phyloP scores from a whole-genome alignment of 2,797 vertebrate species.

The Sandelia bainsii region DNA sequence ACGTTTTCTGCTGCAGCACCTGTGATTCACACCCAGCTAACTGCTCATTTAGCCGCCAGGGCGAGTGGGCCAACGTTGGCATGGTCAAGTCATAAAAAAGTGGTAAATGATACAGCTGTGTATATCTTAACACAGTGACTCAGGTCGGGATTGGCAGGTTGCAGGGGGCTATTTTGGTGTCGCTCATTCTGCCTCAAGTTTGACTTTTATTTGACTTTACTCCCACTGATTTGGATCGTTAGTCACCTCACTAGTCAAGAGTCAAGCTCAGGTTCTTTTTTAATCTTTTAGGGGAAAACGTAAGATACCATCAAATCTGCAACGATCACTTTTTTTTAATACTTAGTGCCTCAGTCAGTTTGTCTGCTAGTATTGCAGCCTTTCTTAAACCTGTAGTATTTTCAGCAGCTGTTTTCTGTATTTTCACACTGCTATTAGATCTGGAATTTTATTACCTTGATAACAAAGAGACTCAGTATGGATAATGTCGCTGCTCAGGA shows the following conservation, averaged over 20 bases:
- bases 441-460: not conserved
- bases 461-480: not conserved
- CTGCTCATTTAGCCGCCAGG: constrained; percentile 22
- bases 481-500: constrained; percentile 16
- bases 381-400: not conserved
- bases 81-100: not conserved
- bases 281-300: not conserved
- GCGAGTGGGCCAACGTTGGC: constrained; percentile 6
- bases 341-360: not conserved
- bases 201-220: not conserved
- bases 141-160: not conserved
- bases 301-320: not conserved
- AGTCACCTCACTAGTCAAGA: no score
- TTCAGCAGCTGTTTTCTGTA: constrained; percentile 1
- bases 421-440: not conserved
- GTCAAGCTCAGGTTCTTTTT: not conserved
- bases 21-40: constrained; percentile 26
- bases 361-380: not conserved
- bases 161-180: not conserved
- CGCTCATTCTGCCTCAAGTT: not conserved
- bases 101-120: not conserved
- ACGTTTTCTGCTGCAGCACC: not conserved
- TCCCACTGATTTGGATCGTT: not conserved
- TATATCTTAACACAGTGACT: constrained; percentile 10
- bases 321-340: not conserved